Conservation (phyloP, 2,113 vertebrate genomes). For the Sapajus apella region DNA sequence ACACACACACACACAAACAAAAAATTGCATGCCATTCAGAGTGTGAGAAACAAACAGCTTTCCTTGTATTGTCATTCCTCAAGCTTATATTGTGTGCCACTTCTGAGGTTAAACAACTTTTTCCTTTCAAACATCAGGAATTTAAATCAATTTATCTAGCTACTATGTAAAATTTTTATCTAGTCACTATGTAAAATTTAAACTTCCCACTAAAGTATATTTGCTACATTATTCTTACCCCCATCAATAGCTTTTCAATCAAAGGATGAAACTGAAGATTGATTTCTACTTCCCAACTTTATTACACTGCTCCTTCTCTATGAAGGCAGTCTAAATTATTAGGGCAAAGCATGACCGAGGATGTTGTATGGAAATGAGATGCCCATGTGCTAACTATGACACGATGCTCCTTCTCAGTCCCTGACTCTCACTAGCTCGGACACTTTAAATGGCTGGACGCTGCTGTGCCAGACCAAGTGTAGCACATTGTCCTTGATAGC, state of each 20-base stretch:
- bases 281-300: constrained; percentile 8
- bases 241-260: neutral
- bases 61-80: neutral
- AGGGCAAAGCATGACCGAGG: neutral
- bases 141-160: neutral
- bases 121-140: neutral
- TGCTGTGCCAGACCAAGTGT: neutral
- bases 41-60: neutral
- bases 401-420: neutral
- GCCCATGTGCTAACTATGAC: neutral
- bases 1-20: neutral
- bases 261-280: constrained; percentile 9
- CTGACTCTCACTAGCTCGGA: neutral
- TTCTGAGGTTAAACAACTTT: neutral
- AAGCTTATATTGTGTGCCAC: neutral
- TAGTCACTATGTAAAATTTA: neutral
- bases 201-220: neutral
- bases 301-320: neutral
- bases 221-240: neutral
- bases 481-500: neutral
- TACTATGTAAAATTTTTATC: too few species aligned
- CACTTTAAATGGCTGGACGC: neutral
- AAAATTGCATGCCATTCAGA: neutral
- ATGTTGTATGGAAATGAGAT: neutral
- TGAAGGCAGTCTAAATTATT: neutral